Percentiles rank a stretch among this genome's conserved stretches.
Conservation (phyloP, 2,113 vertebrate genomes). For the Myiagra hebetior region DNA sequence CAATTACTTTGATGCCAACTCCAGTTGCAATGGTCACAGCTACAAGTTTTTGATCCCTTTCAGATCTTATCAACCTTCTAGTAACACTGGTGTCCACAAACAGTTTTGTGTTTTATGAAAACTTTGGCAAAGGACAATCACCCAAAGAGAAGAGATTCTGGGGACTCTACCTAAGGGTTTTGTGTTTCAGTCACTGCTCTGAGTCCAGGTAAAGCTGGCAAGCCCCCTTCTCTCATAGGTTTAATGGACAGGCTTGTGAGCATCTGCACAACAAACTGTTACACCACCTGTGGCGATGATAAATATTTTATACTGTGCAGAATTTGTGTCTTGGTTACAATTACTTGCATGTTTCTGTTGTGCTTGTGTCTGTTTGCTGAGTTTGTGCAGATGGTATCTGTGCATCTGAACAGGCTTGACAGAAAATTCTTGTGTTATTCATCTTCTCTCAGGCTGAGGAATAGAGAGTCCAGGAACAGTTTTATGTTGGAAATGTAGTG, state of each 20-base stretch:
- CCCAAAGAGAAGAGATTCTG: not conserved
- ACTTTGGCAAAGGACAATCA: not conserved
- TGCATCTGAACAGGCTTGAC: not conserved
- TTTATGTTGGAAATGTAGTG: not conserved
- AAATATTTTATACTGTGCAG: conserved; percentile 37
- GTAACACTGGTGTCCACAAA: not conserved
- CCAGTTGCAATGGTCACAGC: not conserved
- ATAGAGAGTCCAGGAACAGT: not conserved
- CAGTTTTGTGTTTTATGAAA: not conserved
- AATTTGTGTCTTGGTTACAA: not conserved
- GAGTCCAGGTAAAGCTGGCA: not conserved
- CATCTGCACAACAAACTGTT: conserved; percentile 28
- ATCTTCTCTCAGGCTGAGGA: not conserved
- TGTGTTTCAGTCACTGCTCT: not conserved
- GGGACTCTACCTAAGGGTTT: not conserved
- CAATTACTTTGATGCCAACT: not conserved
- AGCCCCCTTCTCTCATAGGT: not conserved
- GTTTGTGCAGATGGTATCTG: not conserved
- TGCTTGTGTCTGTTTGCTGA: not conserved
- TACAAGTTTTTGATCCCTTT: not conserved
- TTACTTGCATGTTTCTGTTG: not conserved
- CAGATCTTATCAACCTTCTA: not conserved
- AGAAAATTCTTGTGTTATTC: not conserved
- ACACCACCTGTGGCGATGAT: not conserved
- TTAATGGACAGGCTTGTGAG: not conserved